Evolutionary conservation across 1,140 invertebrate genomes (phyloP).

Genomic region (Hylaeus volcanicus): DNA sequence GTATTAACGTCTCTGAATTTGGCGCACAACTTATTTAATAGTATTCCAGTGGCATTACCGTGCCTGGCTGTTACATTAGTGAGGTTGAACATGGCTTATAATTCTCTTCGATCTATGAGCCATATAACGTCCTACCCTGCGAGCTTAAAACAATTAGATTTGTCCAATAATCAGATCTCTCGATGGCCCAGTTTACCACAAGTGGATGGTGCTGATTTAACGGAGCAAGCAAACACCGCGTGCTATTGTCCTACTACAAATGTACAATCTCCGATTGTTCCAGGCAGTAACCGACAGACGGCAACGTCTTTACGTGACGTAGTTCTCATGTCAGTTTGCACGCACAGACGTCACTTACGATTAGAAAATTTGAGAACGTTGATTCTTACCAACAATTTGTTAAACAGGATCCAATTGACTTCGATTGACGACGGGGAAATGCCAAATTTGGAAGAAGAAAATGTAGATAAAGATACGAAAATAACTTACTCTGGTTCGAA

Average conservation of each 20-base stretch:
- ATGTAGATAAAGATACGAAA: conserved; percentile 68
- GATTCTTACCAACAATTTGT: conserved; percentile 91
- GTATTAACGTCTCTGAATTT: conserved; percentile 90
- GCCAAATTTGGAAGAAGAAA: conserved; percentile 71
- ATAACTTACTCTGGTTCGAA: conserved; percentile 69
- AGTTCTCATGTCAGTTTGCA: conserved; percentile 90
- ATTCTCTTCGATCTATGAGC: conserved; percentile 91
- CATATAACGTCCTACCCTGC: conserved; percentile 94
- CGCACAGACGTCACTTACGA: conserved; percentile 90
- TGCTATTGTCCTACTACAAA: conserved; percentile 83
- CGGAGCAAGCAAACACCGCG: conserved; percentile 83
- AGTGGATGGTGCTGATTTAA: conserved; percentile 83
- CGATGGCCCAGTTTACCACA: conserved; percentile 92
- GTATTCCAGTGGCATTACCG: conserved; percentile 92
- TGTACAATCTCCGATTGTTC: conserved; percentile 73
- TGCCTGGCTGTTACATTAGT: conserved; percentile 93
- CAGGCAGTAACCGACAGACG: conserved; percentile 75
- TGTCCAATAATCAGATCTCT: conserved; percentile 95
- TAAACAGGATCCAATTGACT: conserved; percentile 89
- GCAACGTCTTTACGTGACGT: conserved; percentile 84
- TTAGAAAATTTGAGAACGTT: conserved; percentile 91
- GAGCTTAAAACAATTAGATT: conserved; percentile 93
- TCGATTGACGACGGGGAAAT: conserved; percentile 87
- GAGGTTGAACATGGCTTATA: conserved; percentile 94
- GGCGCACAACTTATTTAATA: conserved; percentile 94